phyloP scores from a whole-genome alignment of 2,797 vertebrate species.

The Luscinia megarhynchos region DNA sequence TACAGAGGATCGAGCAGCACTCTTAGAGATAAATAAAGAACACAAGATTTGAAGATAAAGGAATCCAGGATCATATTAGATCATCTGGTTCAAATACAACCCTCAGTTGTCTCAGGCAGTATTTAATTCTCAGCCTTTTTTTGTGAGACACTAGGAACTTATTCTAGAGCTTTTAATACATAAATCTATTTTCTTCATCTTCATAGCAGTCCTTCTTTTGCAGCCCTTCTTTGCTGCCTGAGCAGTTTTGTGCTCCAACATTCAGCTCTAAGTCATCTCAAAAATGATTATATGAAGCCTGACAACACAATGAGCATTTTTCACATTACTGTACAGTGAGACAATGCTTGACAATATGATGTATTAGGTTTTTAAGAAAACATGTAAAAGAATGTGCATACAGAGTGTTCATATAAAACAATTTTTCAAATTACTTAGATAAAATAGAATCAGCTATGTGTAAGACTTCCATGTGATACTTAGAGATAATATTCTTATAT shows the following conservation, averaged over 20 bases:
- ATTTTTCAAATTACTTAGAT: neutral
- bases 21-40: neutral
- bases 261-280: neutral
- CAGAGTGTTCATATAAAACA: neutral
- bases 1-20: neutral
- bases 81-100: neutral
- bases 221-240: neutral
- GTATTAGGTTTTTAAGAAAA: neutral
- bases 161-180: neutral
- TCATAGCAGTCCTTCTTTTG: neutral
- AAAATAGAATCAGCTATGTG: neutral
- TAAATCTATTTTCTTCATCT: neutral
- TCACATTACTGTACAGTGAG: neutral
- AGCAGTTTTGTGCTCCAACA: neutral
- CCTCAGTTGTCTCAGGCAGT: neutral
- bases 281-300: neutral
- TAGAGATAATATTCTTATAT: neutral
- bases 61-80: neutral
- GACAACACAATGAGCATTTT: neutral
- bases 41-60: neutral
- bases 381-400: neutral
- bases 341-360: neutral
- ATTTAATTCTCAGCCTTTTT: neutral
- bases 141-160: neutral
- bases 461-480: neutral